Evolutionary conservation across 2,113 vertebrate genomes (phyloP).

Genomic region (Alouatta palliata): DNA sequence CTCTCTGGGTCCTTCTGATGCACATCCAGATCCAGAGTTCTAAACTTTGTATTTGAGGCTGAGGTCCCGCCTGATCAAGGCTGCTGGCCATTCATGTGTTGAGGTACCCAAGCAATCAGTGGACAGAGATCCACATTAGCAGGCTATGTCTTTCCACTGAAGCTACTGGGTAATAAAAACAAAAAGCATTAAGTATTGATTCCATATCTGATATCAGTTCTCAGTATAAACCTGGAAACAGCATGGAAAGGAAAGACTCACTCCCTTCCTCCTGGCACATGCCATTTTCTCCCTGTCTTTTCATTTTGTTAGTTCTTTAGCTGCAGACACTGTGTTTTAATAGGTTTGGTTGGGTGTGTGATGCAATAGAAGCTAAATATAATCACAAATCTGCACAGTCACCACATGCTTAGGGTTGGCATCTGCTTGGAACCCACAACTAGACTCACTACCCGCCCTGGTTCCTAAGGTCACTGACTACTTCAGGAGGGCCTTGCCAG

Average conservation of each 20-base stretch:
- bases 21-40: background rate
- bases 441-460: background rate
- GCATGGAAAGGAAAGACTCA: background rate
- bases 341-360: conserved; percentile 48
- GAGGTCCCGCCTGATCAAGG: background rate
- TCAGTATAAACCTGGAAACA: background rate
- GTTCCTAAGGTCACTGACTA: background rate
- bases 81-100: background rate
- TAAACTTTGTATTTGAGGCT: background rate
- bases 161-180: background rate
- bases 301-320: conserved; percentile 47
- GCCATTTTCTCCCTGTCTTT: background rate
- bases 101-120: background rate
- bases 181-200: background rate
- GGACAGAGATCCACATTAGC: background rate
- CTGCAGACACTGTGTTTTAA: conserved; percentile 38
- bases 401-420: background rate
- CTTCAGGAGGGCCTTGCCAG: background rate
- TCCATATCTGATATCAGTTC: background rate
- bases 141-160: background rate
- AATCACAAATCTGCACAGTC: background rate
- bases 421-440: conserved; percentile 9
- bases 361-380: conserved; percentile 60
- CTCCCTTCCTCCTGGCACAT: background rate
- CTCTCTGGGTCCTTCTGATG: background rate